A percentile compares a stretch with the other conserved stretches of the same genome.
Evolutionary conservation across 1,140 invertebrate genomes (phyloP).

Genomic region (Archivesica marissinica): DNA sequence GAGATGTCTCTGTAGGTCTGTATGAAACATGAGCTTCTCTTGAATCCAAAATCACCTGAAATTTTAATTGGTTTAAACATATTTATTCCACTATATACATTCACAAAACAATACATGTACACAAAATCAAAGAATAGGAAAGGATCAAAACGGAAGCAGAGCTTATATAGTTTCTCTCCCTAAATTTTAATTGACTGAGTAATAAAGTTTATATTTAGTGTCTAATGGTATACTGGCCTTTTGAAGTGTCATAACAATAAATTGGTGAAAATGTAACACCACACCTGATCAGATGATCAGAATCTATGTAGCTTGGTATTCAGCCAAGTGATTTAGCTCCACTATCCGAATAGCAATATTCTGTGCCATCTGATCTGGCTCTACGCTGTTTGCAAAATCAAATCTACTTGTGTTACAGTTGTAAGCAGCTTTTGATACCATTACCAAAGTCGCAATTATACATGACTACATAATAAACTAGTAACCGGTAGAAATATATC

Average conservation of each 20-base stretch:
- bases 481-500: no score
- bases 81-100: slow-evolving; percentile 5
- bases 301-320: neutral
- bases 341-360: neutral
- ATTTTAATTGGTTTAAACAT: no score
- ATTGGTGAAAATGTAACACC: neutral
- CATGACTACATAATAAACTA: no score
- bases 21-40: slow-evolving; percentile 76
- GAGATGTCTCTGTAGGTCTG: slow-evolving; percentile 72
- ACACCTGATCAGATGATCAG: neutral
- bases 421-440: no score
- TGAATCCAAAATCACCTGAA: slow-evolving; percentile 74
- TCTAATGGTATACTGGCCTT: neutral
- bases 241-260: neutral
- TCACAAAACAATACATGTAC: neutral
- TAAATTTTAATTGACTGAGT: no score
- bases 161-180: neutral
- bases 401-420: neutral
- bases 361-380: neutral
- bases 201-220: neutral
- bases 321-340: neutral
- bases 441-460: no score
- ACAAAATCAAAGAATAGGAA: neutral
- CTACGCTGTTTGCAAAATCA: neutral
- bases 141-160: neutral